Base-by-base conservation (phyloP, 2,888 invertebrate genomes). In the Danaus chrysippus region DNA sequence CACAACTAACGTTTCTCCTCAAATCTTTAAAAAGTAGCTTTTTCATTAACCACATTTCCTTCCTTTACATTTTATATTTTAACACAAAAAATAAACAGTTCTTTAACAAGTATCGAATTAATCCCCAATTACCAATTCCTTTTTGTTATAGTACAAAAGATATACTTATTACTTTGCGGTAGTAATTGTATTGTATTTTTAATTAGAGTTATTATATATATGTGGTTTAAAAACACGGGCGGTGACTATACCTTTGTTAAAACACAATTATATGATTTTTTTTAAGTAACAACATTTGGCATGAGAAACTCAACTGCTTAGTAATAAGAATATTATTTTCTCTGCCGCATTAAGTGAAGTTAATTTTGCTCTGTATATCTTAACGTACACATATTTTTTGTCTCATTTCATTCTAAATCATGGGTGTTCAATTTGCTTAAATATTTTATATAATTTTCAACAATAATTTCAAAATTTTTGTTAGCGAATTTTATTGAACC, bases 141-240 rank as follows among this genome's bases (percentile, higher is more conserved):
- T 68, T 63, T 63, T 64, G 61, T 67, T 59, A 56, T 64, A 68
- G 66, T 61, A 70, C 70, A 73, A 71, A 74, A 73, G 75, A 74
- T 70, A 67, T 61, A 71, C 71, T 68, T 67, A 65, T 71, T 76
- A 67, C 72, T 71, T 81, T 85, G 85, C 70, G 82, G 84, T 81
- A 81, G 76, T 82, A 82, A 81, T 85, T 82, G 79, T 82, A 72
- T 75, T 76, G 73, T 73, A 68, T 70, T 71, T 71, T 70, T 77
- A 79, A 79, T 79, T 77, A 75, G 69, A 70, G 77, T 73, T 69
- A 71, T 75, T 76, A 71, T 64, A 34, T 34, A 5, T 34, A 66
- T 80, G 81, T 66, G 78, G 81, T 81, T 78, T 74, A 49, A 62
- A 66, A 49, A 49, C 17, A 67, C 71, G 69, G 73, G 69, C 69